Conservation (phyloP, 1,140 invertebrate species). For the Pteromalus puparum region DNA sequence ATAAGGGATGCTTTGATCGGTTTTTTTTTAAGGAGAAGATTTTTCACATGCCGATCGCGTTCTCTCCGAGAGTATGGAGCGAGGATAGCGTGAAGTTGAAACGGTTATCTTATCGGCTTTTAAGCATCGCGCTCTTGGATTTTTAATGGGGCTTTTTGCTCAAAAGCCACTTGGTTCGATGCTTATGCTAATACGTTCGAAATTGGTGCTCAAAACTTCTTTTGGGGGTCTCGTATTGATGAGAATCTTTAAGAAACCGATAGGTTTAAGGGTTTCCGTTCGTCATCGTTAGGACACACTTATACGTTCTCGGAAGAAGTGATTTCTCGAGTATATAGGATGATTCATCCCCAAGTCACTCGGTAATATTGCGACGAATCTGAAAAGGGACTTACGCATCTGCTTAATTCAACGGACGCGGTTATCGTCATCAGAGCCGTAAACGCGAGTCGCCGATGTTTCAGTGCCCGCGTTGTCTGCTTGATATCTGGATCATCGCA, state of each 20-base stretch:
- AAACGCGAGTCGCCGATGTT: no score
- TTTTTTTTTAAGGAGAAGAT: conserved; percentile 1
- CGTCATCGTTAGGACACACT: not conserved
- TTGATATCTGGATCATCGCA: conserved; percentile 1
- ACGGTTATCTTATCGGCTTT: not conserved
- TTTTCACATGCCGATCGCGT: not conserved
- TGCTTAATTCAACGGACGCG: no score
- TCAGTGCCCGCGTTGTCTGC: not conserved
- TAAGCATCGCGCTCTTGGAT: not conserved
- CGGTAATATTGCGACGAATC: not conserved
- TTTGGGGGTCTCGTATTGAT: not conserved
- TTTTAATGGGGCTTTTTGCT: not conserved
- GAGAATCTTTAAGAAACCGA: not conserved
- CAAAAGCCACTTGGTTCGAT: not conserved
- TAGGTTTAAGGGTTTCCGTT: not conserved
- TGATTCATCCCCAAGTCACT: not conserved
- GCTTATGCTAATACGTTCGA: conserved; percentile 15
- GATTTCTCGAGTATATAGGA: not conserved
- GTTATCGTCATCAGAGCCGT: no score
- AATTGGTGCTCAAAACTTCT: not conserved
- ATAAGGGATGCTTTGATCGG: not conserved
- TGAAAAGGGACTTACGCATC: no score
- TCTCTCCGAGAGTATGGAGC: not conserved
- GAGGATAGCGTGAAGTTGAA: not conserved
- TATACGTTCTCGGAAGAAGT: not conserved